These are phyloP conservation scores for Orius insidiosus DNA, from an alignment of 1,140 invertebrate genomes.

Conservation along the genomic window DNA sequence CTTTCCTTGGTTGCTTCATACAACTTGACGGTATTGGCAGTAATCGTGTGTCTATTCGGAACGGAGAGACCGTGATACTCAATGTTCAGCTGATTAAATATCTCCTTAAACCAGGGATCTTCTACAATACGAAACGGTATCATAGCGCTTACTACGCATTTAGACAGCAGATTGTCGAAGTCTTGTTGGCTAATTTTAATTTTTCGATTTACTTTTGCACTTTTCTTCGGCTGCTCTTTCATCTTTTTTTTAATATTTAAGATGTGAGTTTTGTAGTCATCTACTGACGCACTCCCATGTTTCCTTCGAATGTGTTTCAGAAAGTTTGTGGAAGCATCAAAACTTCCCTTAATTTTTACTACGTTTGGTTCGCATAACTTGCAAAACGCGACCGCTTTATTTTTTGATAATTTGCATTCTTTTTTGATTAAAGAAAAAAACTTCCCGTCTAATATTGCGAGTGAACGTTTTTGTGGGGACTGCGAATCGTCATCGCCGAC, in stretches of 20 bases:
- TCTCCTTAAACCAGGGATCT: neutral
- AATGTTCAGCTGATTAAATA: neutral
- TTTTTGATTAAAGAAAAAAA: too few species aligned
- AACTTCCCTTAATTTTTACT: too few species aligned
- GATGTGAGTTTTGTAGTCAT: neutral
- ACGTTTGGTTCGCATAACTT: too few species aligned
- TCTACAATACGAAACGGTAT: neutral
- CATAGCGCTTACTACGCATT: neutral
- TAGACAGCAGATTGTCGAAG: neutral
- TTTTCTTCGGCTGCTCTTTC: too few species aligned
- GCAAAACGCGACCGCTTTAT: too few species aligned
- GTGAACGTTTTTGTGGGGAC: too few species aligned
- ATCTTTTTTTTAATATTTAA: too few species aligned
- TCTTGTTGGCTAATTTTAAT: neutral
- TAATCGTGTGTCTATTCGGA: neutral
- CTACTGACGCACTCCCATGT: neutral
- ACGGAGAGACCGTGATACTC: neutral
- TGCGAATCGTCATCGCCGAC: too few species aligned
- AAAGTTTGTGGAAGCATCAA: constrained; percentile 2
- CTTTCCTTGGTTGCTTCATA: neutral
- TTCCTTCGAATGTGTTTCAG: neutral
- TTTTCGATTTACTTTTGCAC: neutral
- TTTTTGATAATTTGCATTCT: too few species aligned
- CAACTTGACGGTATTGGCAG: neutral
- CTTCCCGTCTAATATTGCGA: too few species aligned